Base-by-base conservation (phyloP, 2,888 invertebrate genomes). In the Eristalis tenax region DNA sequence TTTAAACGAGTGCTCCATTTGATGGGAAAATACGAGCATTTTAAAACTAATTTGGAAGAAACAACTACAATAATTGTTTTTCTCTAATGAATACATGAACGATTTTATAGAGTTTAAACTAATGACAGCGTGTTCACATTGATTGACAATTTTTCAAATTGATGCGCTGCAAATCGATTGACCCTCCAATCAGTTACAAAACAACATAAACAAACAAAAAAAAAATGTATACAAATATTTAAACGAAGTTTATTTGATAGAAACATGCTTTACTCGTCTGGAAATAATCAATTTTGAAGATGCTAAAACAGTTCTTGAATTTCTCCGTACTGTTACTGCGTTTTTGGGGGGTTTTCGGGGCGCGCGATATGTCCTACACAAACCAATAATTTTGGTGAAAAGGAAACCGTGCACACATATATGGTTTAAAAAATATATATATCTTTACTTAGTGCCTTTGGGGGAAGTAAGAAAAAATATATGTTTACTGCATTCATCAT, bases 401-500 rank as follows among this genome's bases (percentile, higher is more conserved):
- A 28, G 28, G 50, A 70, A 35, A 50, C 23, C 64, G 68, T 68
- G 59, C 68, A 76, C 23, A 68, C 50, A 68, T 61, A 28, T 61
- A 68, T 61, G 59, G 43, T 61, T 76, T 50, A 32, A 69, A 38
- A 61, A 23, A 59, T n/a, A 32, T 43, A 61, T 59, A 22, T 61
- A 66, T 66, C 23, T 68, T 61, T 50, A 56, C 59, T 57, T 64
- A 35, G 35, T 77, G 63, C 56, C 50, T 71, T 71, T 38, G 65
- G 35, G 61, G 32, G 28, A 64, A 57, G 61, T 35, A 71, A 18
- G 11, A 66, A 57, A 65, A 23, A 40, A 26, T 59, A 35, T 38
- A 70, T 65, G 63, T 76, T 61, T 43, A 80, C 68, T 63, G 81
- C 69, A 81, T 85, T 80, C 18, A 76, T 8, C 26, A 26, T 59